Evolutionary conservation across 2,888 invertebrate genomes (phyloP), one percentile per base, ranked within the genome.

Genomic region (Aradus depressus): DNA sequence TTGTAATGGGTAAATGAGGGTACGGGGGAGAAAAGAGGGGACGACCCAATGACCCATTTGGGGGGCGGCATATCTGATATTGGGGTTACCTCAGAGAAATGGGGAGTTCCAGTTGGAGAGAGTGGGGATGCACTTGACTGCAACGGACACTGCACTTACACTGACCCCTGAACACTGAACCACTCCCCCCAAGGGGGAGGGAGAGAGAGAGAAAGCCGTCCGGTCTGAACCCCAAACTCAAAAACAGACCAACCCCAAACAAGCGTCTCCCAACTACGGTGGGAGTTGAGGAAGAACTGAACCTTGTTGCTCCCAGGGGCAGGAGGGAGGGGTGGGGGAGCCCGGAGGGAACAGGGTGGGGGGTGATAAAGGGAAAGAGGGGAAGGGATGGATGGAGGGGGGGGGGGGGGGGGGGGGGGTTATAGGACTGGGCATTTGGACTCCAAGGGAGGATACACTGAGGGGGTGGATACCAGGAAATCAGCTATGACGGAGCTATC

Each of bases 221-320:
- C n/a, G n/a, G n/a, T n/a, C n/a, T n/a, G n/a, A n/a, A n/a, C n/a
- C n/a, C n/a, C n/a, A n/a, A n/a, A n/a, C n/a, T n/a, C n/a, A n/a
- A n/a, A n/a, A n/a, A n/a, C n/a, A n/a, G n/a, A n/a, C n/a, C n/a
- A n/a, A n/a, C n/a, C n/a, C n/a, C n/a, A n/a, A n/a, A n/a, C n/a
- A n/a, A n/a, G n/a, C n/a, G n/a, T n/a, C n/a, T n/a, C n/a, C n/a
- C n/a, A n/a, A n/a, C n/a, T n/a, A n/a, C n/a, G n/a, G n/a, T n/a
- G n/a, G n/a, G n/a, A n/a, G n/a, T n/a, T n/a, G n/a, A n/a, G 31
- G 44, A 19, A 19, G 21, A 32, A 44, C 44, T 44, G 44, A 44
- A 44, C 44, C 44, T 44, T 44, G 44, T 32, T 34, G 32, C 44
- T 34, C 31, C 21, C 2, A 10, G 44, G 31, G 44, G 44, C 44